Percentiles rank a stretch among this genome's conserved stretches.
phyloP scores from a whole-genome alignment of 2,113 vertebrate species.

The Carassius gibelio region DNA sequence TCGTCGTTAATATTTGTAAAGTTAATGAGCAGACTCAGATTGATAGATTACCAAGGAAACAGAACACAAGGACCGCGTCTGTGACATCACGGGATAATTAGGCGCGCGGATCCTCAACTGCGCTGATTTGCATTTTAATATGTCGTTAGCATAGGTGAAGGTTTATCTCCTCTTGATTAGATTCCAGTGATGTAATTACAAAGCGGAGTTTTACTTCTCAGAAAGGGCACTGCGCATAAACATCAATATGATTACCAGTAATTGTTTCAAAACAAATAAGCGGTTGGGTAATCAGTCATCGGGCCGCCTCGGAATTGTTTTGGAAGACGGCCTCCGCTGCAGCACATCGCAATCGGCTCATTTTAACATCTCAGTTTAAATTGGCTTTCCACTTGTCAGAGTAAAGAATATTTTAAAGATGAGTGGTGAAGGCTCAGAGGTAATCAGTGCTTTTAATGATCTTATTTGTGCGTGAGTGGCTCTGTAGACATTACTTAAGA shows the following conservation, averaged over 20 bases:
- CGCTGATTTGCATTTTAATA: constrained; percentile 62
- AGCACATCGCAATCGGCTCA: constrained; percentile 52
- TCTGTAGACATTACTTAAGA: constrained; percentile 59
- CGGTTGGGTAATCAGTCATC: constrained; percentile 58
- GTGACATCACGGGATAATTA: constrained; percentile 60
- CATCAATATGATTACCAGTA: constrained; percentile 63
- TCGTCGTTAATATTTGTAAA: constrained; percentile 47
- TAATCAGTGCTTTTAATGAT: constrained; percentile 64
- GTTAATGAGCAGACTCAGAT: constrained; percentile 53
- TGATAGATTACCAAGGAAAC: constrained; percentile 55
- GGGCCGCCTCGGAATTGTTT: constrained; percentile 56
- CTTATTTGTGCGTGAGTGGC: constrained; percentile 61
- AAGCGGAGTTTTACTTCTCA: constrained; percentile 60
- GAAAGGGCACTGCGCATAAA: constrained; percentile 61
- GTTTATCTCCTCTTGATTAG: constrained; percentile 63
- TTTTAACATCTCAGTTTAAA: constrained; percentile 62
- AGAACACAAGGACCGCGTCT: constrained; percentile 32
- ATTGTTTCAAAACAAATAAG: constrained; percentile 63
- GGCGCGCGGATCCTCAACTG: constrained; percentile 41
- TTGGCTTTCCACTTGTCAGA: constrained; percentile 59
- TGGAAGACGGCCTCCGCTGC: constrained; percentile 45
- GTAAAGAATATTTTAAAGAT: constrained; percentile 61
- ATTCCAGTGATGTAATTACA: constrained; percentile 64
- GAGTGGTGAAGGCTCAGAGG: constrained; percentile 60
- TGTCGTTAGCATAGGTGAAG: constrained; percentile 62